Percentiles rank a stretch among this genome's conserved stretches.
These are phyloP conservation scores for Bactericera cockerelli DNA, from an alignment of 1,140 invertebrate genomes.

Conservation along the genomic window DNA sequence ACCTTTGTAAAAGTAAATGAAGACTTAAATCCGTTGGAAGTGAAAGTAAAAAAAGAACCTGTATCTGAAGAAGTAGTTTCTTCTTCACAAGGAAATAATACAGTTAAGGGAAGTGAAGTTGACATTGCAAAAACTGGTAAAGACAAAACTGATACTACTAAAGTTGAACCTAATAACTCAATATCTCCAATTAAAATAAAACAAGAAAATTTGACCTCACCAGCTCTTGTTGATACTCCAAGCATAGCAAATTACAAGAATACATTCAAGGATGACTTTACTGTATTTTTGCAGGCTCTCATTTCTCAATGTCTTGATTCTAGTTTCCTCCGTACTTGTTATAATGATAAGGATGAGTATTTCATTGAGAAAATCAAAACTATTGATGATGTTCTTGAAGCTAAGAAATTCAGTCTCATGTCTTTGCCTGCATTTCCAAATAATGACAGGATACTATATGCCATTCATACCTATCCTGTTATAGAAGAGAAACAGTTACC, in stretches of 20 bases:
- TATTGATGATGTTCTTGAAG: constrained; percentile 1
- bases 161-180: too few relatives aligned
- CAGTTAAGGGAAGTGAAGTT: too few relatives aligned
- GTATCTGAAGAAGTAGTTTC: too few relatives aligned
- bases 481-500: constrained; percentile 6
- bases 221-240: too few relatives aligned
- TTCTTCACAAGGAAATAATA: too few relatives aligned
- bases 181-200: too few relatives aligned
- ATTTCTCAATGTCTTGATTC: neutral
- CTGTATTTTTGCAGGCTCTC: neutral
- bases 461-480: constrained; percentile 1
- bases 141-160: neutral
- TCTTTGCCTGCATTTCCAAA: neutral
- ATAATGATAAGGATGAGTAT: neutral
- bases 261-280: constrained; percentile 1
- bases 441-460: neutral
- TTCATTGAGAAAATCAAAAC: constrained; percentile 1
- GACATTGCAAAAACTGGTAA: neutral
- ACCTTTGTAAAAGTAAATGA: neutral
- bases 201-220: too few relatives aligned
- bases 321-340: neutral
- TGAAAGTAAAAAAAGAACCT: too few relatives aligned
- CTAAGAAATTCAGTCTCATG: neutral
- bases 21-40: neutral
- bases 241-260: neutral